Base-by-base conservation (phyloP, 1,140 invertebrate genomes). In the Leptinotarsa texana region DNA sequence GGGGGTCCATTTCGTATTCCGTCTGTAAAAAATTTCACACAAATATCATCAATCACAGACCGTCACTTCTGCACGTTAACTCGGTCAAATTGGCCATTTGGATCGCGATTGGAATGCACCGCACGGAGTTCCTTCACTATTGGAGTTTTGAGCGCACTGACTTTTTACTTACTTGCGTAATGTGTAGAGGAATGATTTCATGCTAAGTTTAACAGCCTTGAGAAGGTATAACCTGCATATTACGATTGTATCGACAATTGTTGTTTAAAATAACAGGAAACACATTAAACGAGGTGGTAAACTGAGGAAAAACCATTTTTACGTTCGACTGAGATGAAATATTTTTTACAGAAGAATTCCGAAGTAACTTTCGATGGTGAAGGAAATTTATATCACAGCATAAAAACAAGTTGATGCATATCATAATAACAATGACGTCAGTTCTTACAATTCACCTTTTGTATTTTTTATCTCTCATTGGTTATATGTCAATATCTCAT, bases 1-100 rank as follows among this genome's bases (percentile, higher is more conserved):
- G 47, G 63, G 47, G 51, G 62, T 67, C 66, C 79, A 80, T 80
- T 69, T 66, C 75, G 72, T 49, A 70, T 17, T 17, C 13, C 18
- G 15, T 22, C 67, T 48, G 24, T 18, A 69, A 69, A 69, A 48
- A 17, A 69, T n/a, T 18, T 18, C 21, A 69, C 24, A 69, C 33
- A 69, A 47, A 69, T 47, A 18, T n/a, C 17, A 69, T 27, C 18
- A 47, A 49, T 67, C 65, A 67, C 65, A 67, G 61, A 21, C 18
- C 18, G 65, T 47, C 67, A 48, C 27, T 69, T 21, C 15, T 22
- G 33, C 42, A 49, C 42, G 15, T 11, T 15, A 69, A 42, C 21
- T 18, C 27, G 18, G 67, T 48, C 67, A 49, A 69, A 69, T n/a
- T 49, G 67, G 67, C 67, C 67, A 69, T 69, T 17, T 69, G 21